phyloP scores from a whole-genome alignment of 1,140 invertebrate species.

The Nephila pilipes region DNA sequence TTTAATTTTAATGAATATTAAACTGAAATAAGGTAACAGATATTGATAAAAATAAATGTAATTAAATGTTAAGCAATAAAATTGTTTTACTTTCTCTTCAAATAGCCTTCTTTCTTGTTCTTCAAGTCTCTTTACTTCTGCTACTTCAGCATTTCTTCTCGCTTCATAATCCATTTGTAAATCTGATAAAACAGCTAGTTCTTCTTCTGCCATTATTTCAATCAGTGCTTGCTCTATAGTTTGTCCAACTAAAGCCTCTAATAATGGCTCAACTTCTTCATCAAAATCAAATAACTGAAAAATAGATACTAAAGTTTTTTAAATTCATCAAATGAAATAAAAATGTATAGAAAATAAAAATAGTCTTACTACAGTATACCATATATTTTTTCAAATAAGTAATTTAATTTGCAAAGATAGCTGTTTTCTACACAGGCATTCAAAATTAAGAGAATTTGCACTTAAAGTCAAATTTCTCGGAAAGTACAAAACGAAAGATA shows the following conservation, averaged over 20 bases:
- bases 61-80: background rate
- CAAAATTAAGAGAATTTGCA: no score
- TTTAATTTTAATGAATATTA: background rate
- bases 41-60: background rate
- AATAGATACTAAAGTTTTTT: no score
- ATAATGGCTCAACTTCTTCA: constrained; percentile 91
- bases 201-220: constrained; percentile 85
- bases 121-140: constrained; percentile 88
- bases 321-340: no score
- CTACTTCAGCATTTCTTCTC: constrained; percentile 87
- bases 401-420: no score
- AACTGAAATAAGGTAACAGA: background rate
- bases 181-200: constrained; percentile 86
- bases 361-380: no score
- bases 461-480: no score
- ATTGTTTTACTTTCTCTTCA: constrained; percentile 83
- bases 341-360: no score
- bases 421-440: no score
- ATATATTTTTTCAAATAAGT: no score
- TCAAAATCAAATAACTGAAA: constrained; percentile 88
- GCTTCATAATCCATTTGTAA: constrained; percentile 90
- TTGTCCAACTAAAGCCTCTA: constrained; percentile 93
- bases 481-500: no score
- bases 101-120: constrained; percentile 86
- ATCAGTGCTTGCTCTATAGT: constrained; percentile 92